phyloP scores from a whole-genome alignment of 2,113 vertebrate genomes.

The Carettochelys insculpta region DNA sequence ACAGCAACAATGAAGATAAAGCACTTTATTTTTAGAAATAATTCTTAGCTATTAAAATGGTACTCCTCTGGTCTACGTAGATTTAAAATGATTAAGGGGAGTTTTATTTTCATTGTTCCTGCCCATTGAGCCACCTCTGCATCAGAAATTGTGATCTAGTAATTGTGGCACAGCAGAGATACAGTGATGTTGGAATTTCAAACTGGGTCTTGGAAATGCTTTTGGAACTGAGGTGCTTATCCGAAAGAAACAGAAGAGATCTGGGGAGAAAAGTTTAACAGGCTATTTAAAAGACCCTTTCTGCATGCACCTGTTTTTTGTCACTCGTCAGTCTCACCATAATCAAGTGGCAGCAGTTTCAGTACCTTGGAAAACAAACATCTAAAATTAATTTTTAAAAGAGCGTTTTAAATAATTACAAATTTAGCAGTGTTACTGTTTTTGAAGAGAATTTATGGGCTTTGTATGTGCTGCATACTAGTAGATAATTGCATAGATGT shows the following conservation, averaged over 20 bases:
- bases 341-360: neutral
- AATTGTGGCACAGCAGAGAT: neutral
- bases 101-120: neutral
- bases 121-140: neutral
- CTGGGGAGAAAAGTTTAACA: neutral
- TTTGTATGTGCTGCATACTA: neutral
- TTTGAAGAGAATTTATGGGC: conserved; percentile 2
- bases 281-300: neutral
- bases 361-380: neutral
- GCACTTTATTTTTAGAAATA: neutral
- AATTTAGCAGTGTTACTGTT: neutral
- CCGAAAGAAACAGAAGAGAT: neutral
- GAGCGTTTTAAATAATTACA: neutral
- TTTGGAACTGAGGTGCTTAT: neutral
- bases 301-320: neutral
- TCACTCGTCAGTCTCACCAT: neutral
- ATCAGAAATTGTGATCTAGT: neutral
- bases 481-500: conserved; percentile 33
- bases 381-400: neutral
- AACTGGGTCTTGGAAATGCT: neutral
- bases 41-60: neutral
- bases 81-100: neutral
- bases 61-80: neutral
- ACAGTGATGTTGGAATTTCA: neutral
- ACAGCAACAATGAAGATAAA: neutral